Evolutionary conservation across 1,140 invertebrate species (phyloP), one percentile per base, ranked within the genome.

Genomic region (Liolophura sinensis): DNA sequence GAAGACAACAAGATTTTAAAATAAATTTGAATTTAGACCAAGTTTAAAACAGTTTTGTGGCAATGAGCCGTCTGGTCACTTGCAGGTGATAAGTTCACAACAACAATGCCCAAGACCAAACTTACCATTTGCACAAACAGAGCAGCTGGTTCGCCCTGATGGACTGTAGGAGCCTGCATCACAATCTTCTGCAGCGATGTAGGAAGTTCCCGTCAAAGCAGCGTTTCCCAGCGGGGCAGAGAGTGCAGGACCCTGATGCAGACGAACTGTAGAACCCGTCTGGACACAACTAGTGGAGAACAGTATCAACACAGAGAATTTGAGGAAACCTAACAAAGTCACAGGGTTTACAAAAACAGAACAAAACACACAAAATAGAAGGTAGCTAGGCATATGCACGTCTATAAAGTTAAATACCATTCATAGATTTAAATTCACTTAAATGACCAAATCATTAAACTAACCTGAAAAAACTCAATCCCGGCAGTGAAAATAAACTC

Each of bases 121-220:
- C 63, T 47, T 64, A 81, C 79, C 79, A 63, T 67, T 16, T 11
- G 56, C 31, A 70, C 79, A 81, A 25, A 62, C 14, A 12, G 70
- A 62, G 52, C 77, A 79, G 7, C 67, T 66, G 16, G 68, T 63
- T 22, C 66, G 59, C 47, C 73, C 73, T 1, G 67, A 60, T 22
- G 74, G 46, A 64, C 77, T 79, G 68, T 75, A 78, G 1, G 62
- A 65, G 11, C 79, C 79, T 55, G 70, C 66, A 49, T 50, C 47
- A 67, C 80, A 82, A 60, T 77, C 64, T 0, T 60, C 20, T 15
- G 78, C 77, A 3, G 62, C 61, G 1, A 69, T 55, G 56, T 68
- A 73, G 65, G 54, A 70, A 18, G 61, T 47, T 24, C 75, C n/a
- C 78, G 62, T 78, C 70, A 57, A 73, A 75, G 73, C 81, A 82